Base-by-base conservation (phyloP, 2,888 invertebrate genomes). In the Tridacna gigas region DNA sequence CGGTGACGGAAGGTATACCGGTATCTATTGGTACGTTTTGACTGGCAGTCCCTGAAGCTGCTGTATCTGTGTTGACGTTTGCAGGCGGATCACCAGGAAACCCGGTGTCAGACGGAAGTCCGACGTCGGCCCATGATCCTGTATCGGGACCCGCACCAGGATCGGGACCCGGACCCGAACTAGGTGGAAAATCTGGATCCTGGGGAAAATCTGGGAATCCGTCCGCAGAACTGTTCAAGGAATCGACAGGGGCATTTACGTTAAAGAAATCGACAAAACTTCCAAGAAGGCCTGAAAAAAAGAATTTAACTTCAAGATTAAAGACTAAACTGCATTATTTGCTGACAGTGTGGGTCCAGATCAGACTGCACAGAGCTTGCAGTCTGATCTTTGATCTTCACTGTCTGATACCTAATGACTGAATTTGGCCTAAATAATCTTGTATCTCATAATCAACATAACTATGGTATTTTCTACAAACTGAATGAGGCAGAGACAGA, bases 41-140 rank as follows among this genome's bases (percentile, higher is more conserved):
- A 56, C 9, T 56, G 2, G 5, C 15, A 56, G 18, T 56, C 3
- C 56, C 20, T 56, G 56, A 20, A 15, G 56, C 2, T 56, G 18
- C 56, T 5, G 56, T 5, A 11, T 56, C 56, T 56, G 56, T 15
- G 56, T 11, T 56, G 1, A 20, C 56, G 56, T 9, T 56, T 20
- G 56, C 18, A 56, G 63, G 13, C 63, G 63, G 20, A 67, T 67
- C 71, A 5, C 51, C 20, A 13, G 71, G 71, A 51, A 71, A 71
- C 4, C 51, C 71, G 15, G 51, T n/a, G 56, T 48, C 47, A 2
- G 37, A 3, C 28, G 67, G 28, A 37, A n/a, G 12, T 15, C 45
- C 45, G 12, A 9, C 2, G 28, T 37, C 45, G 1, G 67, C 5
- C 5, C 51, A 13, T 12, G 5, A 5, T 15, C 71, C 47, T 0